Conservation (phyloP, 2,797 vertebrate species). For the Phaenicophaeus curvirostris region DNA sequence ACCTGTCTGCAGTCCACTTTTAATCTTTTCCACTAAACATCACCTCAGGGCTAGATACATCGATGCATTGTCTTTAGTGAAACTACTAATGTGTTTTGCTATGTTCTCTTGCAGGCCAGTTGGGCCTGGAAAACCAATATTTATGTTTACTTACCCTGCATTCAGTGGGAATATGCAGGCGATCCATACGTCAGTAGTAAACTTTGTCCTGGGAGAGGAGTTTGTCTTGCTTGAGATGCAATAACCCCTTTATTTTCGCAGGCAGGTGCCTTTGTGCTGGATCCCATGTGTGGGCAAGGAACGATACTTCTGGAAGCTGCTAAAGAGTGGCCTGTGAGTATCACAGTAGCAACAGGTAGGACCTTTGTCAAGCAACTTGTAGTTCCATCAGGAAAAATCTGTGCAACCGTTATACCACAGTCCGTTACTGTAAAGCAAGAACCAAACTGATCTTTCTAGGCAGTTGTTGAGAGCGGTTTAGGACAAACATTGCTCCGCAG, state of each 20-base stretch:
- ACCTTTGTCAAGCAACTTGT: not conserved
- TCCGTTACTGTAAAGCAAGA: not conserved
- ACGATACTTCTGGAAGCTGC: conserved; percentile 92
- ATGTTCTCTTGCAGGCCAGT: not conserved
- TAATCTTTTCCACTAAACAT: not conserved
- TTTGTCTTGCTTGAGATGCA: not conserved
- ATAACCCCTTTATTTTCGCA: conserved; percentile 37
- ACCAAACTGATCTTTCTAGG: not conserved
- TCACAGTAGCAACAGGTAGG: not conserved
- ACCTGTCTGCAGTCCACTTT: not conserved
- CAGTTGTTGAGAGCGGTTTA: not conserved
- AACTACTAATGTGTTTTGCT: not conserved
- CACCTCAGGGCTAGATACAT: not conserved
- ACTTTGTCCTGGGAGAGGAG: not conserved
- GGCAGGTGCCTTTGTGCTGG: conserved; percentile 85
- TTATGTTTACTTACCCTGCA: not conserved
- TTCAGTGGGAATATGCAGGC: not conserved
- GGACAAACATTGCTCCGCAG: not conserved
- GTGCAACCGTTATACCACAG: not conserved
- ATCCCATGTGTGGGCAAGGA: conserved; percentile 97
- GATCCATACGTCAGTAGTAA: not conserved
- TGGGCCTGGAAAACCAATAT: not conserved
- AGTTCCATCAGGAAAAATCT: not conserved
- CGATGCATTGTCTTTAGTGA: not conserved
- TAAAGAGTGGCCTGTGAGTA: conserved; percentile 87